Conservation (phyloP, 1,140 invertebrate species). For the Pantala flavescens region DNA sequence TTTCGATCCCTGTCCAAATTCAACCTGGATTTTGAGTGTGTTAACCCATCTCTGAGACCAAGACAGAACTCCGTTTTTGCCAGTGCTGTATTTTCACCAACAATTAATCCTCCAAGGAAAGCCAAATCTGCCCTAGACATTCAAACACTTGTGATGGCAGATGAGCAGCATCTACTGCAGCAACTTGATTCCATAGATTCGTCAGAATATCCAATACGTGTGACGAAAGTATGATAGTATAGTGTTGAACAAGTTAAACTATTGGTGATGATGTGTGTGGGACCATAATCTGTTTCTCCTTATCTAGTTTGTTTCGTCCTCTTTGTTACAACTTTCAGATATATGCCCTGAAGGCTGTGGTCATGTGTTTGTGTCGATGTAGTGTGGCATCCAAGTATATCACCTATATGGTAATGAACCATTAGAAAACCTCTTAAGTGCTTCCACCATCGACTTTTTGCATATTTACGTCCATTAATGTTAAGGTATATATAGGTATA, state of each 20-base stretch:
- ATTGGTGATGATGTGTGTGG: background rate
- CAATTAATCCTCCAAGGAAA: constrained; percentile 48
- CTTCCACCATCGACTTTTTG: constrained; percentile 7
- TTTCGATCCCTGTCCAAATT: constrained; percentile 55
- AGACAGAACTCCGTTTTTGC: constrained; percentile 78
- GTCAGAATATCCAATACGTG: background rate
- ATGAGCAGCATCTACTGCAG: background rate
- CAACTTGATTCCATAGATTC: constrained; percentile 1
- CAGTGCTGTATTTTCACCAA: constrained; percentile 47
- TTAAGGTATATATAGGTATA: background rate
- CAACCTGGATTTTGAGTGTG: constrained; percentile 46
- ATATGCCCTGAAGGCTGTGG: no score
- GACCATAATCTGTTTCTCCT: background rate
- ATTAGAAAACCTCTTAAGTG: background rate
- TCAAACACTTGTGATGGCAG: constrained; percentile 32
- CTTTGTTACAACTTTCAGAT: no score
- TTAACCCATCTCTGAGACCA: constrained; percentile 32
- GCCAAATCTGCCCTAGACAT: constrained; percentile 74
- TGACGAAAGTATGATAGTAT: background rate
- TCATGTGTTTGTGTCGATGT: background rate
- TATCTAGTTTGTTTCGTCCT: no score
- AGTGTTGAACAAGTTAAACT: background rate
- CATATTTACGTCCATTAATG: background rate
- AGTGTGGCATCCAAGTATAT: background rate
- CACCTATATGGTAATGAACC: background rate